Conservation (phyloP, 92 coral and sea anemone genomes). For the Anthopleura xanthogrammica region DNA sequence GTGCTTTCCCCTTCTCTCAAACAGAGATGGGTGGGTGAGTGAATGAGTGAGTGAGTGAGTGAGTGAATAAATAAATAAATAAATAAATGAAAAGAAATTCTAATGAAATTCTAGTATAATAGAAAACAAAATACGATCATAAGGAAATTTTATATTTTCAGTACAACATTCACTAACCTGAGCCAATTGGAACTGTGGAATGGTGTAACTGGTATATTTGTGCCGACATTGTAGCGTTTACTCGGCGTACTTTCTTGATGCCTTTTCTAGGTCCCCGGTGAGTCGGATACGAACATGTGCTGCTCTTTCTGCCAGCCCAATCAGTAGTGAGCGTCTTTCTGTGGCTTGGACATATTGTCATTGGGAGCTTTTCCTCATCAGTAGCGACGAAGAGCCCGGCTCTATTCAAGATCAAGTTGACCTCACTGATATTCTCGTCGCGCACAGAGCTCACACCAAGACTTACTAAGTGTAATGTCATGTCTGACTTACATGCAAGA, state of each 20-base stretch:
- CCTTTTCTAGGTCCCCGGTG: slow-evolving; percentile 13
- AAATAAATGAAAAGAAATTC: too few relatives aligned
- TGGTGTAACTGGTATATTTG: slow-evolving; percentile 3
- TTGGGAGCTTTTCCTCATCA: neutral
- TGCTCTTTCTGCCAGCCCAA: slow-evolving; percentile 34
- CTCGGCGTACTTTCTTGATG: slow-evolving; percentile 15
- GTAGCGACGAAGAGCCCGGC: neutral
- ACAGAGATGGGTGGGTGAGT: too few relatives aligned
- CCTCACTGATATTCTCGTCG: neutral
- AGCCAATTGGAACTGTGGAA: slow-evolving; percentile 23
- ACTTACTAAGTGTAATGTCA: slow-evolving; percentile 6
- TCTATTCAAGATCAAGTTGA: neutral
- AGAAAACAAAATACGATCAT: too few relatives aligned
- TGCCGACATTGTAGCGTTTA: slow-evolving; percentile 23
- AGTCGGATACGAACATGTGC: slow-evolving; percentile 11
- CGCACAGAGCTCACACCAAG: neutral
- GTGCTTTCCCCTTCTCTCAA: too few relatives aligned
- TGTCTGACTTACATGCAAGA: slow-evolving; percentile 6
- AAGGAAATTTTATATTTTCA: too few relatives aligned
- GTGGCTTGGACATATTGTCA: slow-evolving; percentile 15
- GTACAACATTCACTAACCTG: slow-evolving; percentile 6
- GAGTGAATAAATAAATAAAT: too few relatives aligned
- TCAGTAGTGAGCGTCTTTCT: slow-evolving; percentile 17
- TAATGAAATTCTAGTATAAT: too few relatives aligned
- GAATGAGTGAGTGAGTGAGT: too few relatives aligned